phyloP scores from a whole-genome alignment of 2,113 vertebrate species.

The Centrocercus urophasianus region DNA sequence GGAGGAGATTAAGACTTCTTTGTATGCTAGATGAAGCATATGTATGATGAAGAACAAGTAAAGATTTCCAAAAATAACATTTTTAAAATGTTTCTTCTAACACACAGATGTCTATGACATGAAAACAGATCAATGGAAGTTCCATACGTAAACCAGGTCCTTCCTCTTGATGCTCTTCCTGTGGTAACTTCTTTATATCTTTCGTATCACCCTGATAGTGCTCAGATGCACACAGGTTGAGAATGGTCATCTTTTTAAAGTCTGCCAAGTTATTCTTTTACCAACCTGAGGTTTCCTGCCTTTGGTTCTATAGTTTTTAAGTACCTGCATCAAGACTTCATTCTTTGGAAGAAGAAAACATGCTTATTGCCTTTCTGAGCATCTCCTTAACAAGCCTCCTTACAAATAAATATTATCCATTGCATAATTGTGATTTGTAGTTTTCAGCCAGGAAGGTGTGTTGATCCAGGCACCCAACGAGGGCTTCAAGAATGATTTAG shows the following conservation, averaged over 20 bases:
- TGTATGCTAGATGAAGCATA: neutral
- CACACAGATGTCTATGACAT: neutral
- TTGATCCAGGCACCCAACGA: neutral
- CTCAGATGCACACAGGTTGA: neutral
- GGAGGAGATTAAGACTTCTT: rapidly evolving
- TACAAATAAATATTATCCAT: slow-evolving; percentile 21
- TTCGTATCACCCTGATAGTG: neutral
- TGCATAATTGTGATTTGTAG: slow-evolving; percentile 3
- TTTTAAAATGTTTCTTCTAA: neutral
- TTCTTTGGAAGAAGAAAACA: neutral
- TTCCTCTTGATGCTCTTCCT: rapidly evolving
- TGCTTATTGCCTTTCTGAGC: neutral
- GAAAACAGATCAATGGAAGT: neutral
- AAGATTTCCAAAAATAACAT: neutral
- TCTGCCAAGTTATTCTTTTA: neutral
- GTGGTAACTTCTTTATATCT: neutral
- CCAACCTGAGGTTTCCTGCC: neutral
- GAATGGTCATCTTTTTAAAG: neutral
- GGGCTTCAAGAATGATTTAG: neutral
- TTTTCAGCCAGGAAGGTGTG: neutral
- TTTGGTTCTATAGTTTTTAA: neutral
- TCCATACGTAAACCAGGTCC: neutral
- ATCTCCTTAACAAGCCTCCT: neutral
- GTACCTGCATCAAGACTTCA: rapidly evolving
- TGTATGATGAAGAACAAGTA: neutral